Evolutionary conservation across 2,888 invertebrate genomes (phyloP).

Genomic region (Neoaliturus tenellus): DNA sequence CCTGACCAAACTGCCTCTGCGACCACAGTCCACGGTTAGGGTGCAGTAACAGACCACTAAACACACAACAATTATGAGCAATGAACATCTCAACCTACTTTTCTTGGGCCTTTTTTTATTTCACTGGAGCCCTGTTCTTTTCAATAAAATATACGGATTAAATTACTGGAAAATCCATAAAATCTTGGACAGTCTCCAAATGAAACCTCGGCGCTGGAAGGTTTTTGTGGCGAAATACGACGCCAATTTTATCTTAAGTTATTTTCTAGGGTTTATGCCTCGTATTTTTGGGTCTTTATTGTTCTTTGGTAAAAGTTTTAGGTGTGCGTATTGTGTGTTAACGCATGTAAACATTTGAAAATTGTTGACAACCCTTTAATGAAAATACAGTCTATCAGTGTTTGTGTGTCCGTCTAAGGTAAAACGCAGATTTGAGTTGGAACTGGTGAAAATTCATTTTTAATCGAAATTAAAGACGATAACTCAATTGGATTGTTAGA

Average conservation of each 20-base stretch:
- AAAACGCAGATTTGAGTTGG: no score
- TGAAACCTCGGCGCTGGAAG: background rate
- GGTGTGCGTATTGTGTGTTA: no score
- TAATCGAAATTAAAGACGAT: no score
- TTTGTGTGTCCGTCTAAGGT: no score
- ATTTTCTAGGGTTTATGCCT: background rate
- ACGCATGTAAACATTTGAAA: no score
- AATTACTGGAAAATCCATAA: slow-evolving; percentile 22
- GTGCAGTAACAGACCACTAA: background rate
- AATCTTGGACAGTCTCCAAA: background rate
- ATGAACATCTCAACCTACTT: background rate
- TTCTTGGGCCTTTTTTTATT: background rate
- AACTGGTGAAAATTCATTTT: no score
- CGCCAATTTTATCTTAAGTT: background rate
- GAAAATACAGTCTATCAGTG: no score
- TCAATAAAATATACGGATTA: slow-evolving; percentile 17
- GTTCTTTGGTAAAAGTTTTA: no score
- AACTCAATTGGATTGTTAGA: no score
- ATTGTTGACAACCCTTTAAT: no score
- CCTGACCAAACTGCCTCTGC: slow-evolving; percentile 21
- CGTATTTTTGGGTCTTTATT: background rate
- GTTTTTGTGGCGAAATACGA: background rate
- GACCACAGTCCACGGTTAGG: no score
- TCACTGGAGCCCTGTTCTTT: background rate
- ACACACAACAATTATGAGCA: slow-evolving; percentile 19